Evolutionary conservation across 2,888 invertebrate species (phyloP), one percentile per base, ranked within the genome.

Genomic region (Phalera bucephala): DNA sequence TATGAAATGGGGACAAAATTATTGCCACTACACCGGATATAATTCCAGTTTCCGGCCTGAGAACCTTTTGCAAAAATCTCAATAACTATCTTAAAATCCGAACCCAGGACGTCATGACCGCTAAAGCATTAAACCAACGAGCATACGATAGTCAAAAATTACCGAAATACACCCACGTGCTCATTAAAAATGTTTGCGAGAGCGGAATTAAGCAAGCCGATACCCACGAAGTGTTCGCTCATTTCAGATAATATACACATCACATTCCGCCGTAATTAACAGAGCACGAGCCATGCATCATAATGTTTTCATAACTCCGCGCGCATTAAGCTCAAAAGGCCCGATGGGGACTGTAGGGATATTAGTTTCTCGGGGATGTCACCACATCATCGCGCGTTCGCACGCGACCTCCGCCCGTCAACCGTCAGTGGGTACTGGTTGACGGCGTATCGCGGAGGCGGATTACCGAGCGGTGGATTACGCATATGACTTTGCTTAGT

Each of bases 271-370:
- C 49, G 64, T 72, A 76, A 77, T 76, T 68, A 76, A 67, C 67
- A 68, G 64, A 57, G 64, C 53, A 62, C 61, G 64, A 60, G 49
- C 64, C 58, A 63, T 53, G 58, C 63, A 61, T 73, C 71, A 68
- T 69, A 67, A 78, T 69, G 66, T 76, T 77, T 77, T 74, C 72
- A 77, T 70, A 66, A 46, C 47, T 54, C 51, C 54, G 54, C 56
- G 56, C 54, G 59, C 55, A 52, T 55, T 56, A 46, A 36, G 50
- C 37, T 44, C 45, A 39, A 45, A 54, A 46, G 43, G 43, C 47
- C 31, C 36, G 40, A 28, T 14, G 35, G 37, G 31, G 31, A 41
- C 36, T 27, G 36, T 27, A 27, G 45, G 44, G 33, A 26, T 44
- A 47, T 63, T 49, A 42, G 63, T 55, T 41, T 40, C 47, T 25